These are phyloP conservation scores for Platysteira castanea DNA, from an alignment of 2,113 vertebrate genomes.

Conservation along the genomic window DNA sequence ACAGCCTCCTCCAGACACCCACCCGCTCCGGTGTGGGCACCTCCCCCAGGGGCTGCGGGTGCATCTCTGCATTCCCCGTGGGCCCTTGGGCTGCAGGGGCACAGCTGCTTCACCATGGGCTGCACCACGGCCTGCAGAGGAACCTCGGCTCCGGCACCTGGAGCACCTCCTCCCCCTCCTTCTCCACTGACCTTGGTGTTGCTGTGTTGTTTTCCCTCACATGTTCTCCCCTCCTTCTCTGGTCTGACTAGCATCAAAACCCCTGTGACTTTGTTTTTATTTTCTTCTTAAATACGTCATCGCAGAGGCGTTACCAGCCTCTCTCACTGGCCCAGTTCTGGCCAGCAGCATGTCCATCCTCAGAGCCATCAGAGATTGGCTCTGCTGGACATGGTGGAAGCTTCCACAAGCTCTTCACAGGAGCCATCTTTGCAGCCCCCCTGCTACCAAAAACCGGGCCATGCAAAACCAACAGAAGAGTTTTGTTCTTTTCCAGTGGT, in stretches of 20 bases:
- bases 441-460: not conserved
- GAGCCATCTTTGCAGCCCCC: no score
- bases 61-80: not conserved
- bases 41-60: not conserved
- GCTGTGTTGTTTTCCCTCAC: not conserved
- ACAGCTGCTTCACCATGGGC: no score
- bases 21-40: fast-evolving
- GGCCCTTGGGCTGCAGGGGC: not conserved
- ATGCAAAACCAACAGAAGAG: not conserved
- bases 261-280: not conserved
- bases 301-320: no score
- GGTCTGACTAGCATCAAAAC: not conserved
- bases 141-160: fast-evolving
- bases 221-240: not conserved
- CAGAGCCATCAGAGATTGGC: not conserved
- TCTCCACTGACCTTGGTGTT: not conserved
- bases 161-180: not conserved
- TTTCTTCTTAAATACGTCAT: no score
- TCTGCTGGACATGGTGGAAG: no score
- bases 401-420: no score
- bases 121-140: not conserved
- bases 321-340: not conserved
- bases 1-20: no score
- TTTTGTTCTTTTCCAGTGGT: not conserved
- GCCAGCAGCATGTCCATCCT: not conserved